Conservation (phyloP, 2,113 vertebrate genomes). For the Pelvicachromis taeniatus region DNA sequence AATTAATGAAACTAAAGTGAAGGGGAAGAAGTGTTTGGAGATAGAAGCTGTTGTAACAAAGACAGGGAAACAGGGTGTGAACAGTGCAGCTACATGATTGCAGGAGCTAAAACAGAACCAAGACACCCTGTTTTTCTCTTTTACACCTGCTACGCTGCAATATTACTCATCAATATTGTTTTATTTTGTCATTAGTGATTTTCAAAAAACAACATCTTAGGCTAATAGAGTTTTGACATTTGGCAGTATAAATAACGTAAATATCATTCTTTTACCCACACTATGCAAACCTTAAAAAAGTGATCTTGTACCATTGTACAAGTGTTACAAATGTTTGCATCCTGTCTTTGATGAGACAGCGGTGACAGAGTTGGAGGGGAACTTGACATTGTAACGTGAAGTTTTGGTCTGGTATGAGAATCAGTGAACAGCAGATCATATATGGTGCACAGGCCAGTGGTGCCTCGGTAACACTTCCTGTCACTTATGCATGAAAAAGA, state of each 20-base stretch:
- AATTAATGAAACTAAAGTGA: not conserved
- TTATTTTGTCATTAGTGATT: not conserved
- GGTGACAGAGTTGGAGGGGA: too few species aligned
- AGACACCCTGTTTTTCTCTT: too few species aligned
- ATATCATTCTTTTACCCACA: not conserved
- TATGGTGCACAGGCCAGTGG: not conserved
- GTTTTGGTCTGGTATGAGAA: too few species aligned
- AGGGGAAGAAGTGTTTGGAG: not conserved
- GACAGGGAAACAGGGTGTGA: not conserved
- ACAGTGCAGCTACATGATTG: not conserved
- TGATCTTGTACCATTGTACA: too few species aligned
- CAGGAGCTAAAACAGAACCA: not conserved
- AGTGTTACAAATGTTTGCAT: not conserved
- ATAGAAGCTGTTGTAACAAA: not conserved
- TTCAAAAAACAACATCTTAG: accelerated
- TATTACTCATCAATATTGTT: too few species aligned
- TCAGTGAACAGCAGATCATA: not conserved
- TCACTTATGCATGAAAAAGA: not conserved
- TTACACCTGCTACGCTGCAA: not conserved
- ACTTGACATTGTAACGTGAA: too few species aligned
- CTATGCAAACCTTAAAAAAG: too few species aligned
- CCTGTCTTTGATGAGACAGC: too few species aligned
- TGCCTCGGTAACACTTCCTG: not conserved
- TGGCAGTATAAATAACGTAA: not conserved
- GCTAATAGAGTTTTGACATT: not conserved